A percentile compares a stretch with the other conserved stretches of the same genome.
These are phyloP conservation scores for Microplitis deprimator DNA, from an alignment of 2,888 invertebrate species.

Conservation along the genomic window DNA sequence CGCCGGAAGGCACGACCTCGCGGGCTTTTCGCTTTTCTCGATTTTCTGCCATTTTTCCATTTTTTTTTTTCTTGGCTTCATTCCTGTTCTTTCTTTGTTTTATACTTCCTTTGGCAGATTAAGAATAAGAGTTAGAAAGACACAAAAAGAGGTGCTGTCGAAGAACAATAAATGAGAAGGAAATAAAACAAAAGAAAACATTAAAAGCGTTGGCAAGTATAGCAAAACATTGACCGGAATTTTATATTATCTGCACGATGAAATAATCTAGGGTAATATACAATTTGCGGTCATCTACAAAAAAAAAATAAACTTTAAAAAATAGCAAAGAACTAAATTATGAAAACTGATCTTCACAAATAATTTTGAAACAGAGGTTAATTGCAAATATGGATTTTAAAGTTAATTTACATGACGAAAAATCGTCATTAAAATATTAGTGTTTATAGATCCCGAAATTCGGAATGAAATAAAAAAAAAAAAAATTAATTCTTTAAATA, in stretches of 20 bases:
- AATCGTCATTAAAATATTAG: too few relatives aligned
- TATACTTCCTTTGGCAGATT: slow-evolving; percentile 18
- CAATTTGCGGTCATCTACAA: not conserved
- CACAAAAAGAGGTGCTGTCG: slow-evolving; percentile 33
- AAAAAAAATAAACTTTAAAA: too few relatives aligned
- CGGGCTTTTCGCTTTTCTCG: slow-evolving; percentile 50
- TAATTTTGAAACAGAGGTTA: too few relatives aligned
- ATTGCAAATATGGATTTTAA: too few relatives aligned
- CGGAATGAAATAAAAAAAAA: too few relatives aligned
- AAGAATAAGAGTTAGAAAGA: slow-evolving; percentile 34
- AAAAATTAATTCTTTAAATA: too few relatives aligned
- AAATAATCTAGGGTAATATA: slow-evolving; percentile 64
- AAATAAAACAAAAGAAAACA: slow-evolving; percentile 40
- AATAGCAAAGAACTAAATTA: too few relatives aligned
- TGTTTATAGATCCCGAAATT: too few relatives aligned
- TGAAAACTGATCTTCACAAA: too few relatives aligned
- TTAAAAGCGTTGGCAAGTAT: slow-evolving; percentile 28
- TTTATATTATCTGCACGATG: slow-evolving; percentile 59
- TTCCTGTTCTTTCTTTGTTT: slow-evolving; percentile 17
- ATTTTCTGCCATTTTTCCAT: slow-evolving; percentile 42
- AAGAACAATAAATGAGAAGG: slow-evolving; percentile 28
- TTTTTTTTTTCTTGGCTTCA: slow-evolving; percentile 17
- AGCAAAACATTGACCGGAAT: slow-evolving; percentile 55
- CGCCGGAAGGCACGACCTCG: slow-evolving; percentile 56
- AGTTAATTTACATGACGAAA: too few relatives aligned